Percentiles rank a stretch among this genome's conserved stretches.
Conservation (phyloP, 2,888 invertebrate species). For the Pseudanteris insignis region DNA sequence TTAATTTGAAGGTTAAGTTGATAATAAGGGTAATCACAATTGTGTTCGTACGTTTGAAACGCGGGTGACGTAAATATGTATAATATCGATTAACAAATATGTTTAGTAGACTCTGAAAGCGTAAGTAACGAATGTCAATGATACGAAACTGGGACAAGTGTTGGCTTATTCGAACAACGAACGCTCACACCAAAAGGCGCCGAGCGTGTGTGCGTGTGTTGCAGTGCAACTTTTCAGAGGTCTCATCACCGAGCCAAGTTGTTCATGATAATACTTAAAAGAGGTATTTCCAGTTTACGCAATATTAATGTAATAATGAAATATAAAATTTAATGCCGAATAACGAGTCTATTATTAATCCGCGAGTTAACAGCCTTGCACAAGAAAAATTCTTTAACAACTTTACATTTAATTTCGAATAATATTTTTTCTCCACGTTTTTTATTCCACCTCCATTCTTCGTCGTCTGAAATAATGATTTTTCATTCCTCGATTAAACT, state of each 20-base stretch:
- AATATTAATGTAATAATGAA: slow-evolving; percentile 14
- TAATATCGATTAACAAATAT: slow-evolving; percentile 38
- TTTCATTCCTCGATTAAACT: too few relatives aligned
- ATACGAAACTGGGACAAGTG: slow-evolving; percentile 39
- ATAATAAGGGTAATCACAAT: too few relatives aligned
- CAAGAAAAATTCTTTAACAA: too few relatives aligned
- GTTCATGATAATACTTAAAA: slow-evolving; percentile 11
- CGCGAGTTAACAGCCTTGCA: too few relatives aligned
- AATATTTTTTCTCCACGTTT: too few relatives aligned
- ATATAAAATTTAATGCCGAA: too few relatives aligned
- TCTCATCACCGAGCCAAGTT: slow-evolving; percentile 10
- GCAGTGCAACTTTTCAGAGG: slow-evolving; percentile 24
- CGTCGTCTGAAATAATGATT: too few relatives aligned
- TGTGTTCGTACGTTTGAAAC: too few relatives aligned
- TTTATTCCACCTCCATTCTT: too few relatives aligned
- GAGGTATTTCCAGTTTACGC: too few relatives aligned
- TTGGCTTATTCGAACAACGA: slow-evolving; percentile 27
- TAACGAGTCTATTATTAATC: too few relatives aligned
- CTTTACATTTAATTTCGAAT: too few relatives aligned
- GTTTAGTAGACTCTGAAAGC: slow-evolving; percentile 25
- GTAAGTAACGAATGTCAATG: slow-evolving; percentile 41
- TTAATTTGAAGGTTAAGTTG: neutral
- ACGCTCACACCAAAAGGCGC: slow-evolving; percentile 10
- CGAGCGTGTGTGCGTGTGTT: slow-evolving; percentile 11
- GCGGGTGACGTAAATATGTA: slow-evolving; percentile 12